Evolutionary conservation across 2,888 invertebrate genomes (phyloP), one percentile per base, ranked within the genome.

Genomic region (Reticulitermes lucifugus): DNA sequence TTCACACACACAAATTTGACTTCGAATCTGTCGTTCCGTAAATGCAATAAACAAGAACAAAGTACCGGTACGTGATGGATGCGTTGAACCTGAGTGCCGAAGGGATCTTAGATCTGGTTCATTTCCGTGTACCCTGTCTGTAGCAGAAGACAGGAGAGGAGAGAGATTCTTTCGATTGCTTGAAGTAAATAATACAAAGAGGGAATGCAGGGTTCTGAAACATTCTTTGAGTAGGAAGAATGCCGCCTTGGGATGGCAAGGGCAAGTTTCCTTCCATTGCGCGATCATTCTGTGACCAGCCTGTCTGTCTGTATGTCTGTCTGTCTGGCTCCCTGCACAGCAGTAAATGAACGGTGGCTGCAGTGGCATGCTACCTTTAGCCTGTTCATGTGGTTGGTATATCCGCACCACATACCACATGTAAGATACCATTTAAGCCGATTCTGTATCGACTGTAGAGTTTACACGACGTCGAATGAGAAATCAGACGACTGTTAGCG

Each of bases 121-220:
- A 65, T 65, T 65, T 65, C 65, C 25, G 14, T 65, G 25, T 65
- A n/a, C 65, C 6, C 4, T 60, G 4, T n/a, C 10, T 1, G 9
- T 65, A 60, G 35, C 29, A 41, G 73, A 41, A 41, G 41, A 41
- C 29, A 73, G 41, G 12, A 70, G 25, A 70, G 1, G 14, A 18
- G 41, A 73, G 18, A 41, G 10, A 41, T 73, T 73, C 73, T 9
- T 41, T 18, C 73, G 41, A 35, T 73, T 73, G 22, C 73, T 65
- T 73, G 35, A 35, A 73, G 73, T 73, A 73, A 73, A 73, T 41
- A 73, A 41, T 73, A 73, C 35, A 41, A 73, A 41, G 41, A 29
- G 12, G 29, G 29, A 4, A 25, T 29, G 35, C 2, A 29, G 9
- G 21, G 14, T 29, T 73, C 73, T 41, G 35, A 73, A 73, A 41